These are phyloP conservation scores for Cuniculus paca DNA, from an alignment of 2,797 vertebrate genomes.

Conservation along the genomic window DNA sequence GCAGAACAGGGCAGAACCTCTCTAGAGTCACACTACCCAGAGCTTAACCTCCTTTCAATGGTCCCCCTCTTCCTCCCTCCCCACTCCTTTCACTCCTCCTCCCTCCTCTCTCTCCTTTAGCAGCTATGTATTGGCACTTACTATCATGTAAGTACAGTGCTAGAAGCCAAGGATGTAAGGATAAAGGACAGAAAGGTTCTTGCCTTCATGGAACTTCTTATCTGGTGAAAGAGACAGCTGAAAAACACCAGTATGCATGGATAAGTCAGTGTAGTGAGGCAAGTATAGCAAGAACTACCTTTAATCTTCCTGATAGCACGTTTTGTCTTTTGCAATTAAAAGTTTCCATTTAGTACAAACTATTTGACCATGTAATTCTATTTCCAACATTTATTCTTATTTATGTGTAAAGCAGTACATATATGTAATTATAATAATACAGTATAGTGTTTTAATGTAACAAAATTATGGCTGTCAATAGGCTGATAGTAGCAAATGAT, in stretches of 20 bases:
- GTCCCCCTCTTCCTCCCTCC: not conserved
- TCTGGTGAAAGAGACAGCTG: not conserved
- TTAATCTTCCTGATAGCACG: not conserved
- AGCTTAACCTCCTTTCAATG: not conserved
- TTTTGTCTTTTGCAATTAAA: not conserved
- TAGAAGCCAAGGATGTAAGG: not conserved
- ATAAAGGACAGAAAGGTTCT: not conserved
- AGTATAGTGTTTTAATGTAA: not conserved
- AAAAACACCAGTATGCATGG: not conserved
- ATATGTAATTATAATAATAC: not conserved
- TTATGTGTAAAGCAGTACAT: not conserved
- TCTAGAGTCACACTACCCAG: not conserved
- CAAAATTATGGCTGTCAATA: not conserved
- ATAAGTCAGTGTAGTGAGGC: not conserved
- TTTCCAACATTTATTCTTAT: conserved; percentile 44
- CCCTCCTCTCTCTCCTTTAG: not conserved
- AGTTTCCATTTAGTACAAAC: not conserved
- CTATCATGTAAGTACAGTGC: not conserved
- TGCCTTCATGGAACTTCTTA: not conserved
- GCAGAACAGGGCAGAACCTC: not conserved
- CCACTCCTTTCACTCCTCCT: not conserved
- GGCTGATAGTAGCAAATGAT: not conserved
- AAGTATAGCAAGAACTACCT: not conserved
- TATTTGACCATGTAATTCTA: conserved; percentile 16
- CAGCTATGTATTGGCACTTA: not conserved